Evolutionary conservation across 2,797 vertebrate species (phyloP), one percentile per base, ranked within the genome.

Genomic region (Erithacus rubecula): DNA sequence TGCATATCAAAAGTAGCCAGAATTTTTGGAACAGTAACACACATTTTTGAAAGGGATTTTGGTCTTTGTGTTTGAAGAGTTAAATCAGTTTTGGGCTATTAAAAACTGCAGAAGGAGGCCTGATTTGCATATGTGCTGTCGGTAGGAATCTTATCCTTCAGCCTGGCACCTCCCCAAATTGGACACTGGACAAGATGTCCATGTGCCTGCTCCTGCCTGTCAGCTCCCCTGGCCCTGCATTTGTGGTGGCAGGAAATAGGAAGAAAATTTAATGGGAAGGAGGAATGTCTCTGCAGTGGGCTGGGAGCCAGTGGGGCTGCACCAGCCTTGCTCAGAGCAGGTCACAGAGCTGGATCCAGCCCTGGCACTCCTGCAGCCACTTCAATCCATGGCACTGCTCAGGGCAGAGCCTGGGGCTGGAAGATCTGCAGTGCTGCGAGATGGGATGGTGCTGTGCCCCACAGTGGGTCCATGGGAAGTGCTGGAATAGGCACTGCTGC

Each of bases 51-150:
- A 84, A 69, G 52, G 55, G 59, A 37, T 81, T 93, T 90, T 93
- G n/a, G 41, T 84, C 67, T 83, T 83, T 82, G 86, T 81, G 83
- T 89, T 94, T 79, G 74, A 84, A 72, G 94, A 95, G 92, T 93
- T 94, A 96, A 94, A 91, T 80, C 52, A 46, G 56, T 96, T 94
- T 90, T 11, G 70, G 74, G 71, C 71, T 90, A 82, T 82, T 94
- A 90, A 80, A 77, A 85, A 44, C 77, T 86, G 76, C 86, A 90
- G 94, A 82, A 96, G 77, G 86, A 94, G 80, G 26, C 41, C 9
- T 90, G 79, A 94, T 94, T 91, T 93, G 94, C 93, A 91, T 94
- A 89, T 78, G 75, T 91, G 93, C 89, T 94, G 91, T 92, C 12
- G 0, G 87, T 81, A 93, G 93, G 93, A 75, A 90, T 93, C 87